Evolutionary conservation across 1,140 invertebrate species (phyloP), one percentile per base, ranked within the genome.

Genomic region (Muscidifurax raptorellus): DNA sequence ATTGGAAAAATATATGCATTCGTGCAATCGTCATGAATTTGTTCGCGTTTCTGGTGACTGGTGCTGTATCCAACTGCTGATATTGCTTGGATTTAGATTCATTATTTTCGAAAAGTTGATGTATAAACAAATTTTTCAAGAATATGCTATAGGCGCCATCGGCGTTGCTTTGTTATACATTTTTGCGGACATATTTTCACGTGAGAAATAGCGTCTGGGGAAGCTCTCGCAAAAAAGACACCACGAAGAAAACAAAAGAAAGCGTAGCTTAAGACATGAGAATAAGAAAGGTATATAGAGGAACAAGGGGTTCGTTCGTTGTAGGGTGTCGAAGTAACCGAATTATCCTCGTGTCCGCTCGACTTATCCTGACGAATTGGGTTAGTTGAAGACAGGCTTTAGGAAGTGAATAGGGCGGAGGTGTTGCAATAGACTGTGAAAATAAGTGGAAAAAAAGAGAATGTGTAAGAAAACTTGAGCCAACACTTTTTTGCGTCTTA

Each of bases 341-440:
- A 89, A 89, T 89, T 89, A 89, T 86, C 86, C 84, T 80, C 76
- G 74, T 87, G 87, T 87, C 87, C 71, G 83, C 66, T 74, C 80
- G 79, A 86, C 85, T 90, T 88, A 89, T 86, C 83, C 81, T 88
- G 87, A 89, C 85, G 81, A 88, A 90, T 90, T 88, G 86, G 85
- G 82, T 90, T 88, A 88, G 85, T 82, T 83, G 78, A 86, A 87
- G 87, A 83, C 87, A 85, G 76, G 28, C 64, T 40, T 52, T 83
- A 72, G 78, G 71, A 64, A 79, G 69, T 67, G 86, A 79, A 82
- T 74, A 59, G 67, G 18, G 75, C 64, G 80, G 85, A 84, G 44
- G 74, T 36, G 27, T 72, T 84, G 74, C 76, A 67, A 59, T 86
- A 59, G 79, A 82, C n/a, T 82, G 52, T 25, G 66, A 86, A 78